These are phyloP conservation scores for Dolichotis patagonum DNA, from an alignment of 2,113 vertebrate genomes.

Conservation along the genomic window DNA sequence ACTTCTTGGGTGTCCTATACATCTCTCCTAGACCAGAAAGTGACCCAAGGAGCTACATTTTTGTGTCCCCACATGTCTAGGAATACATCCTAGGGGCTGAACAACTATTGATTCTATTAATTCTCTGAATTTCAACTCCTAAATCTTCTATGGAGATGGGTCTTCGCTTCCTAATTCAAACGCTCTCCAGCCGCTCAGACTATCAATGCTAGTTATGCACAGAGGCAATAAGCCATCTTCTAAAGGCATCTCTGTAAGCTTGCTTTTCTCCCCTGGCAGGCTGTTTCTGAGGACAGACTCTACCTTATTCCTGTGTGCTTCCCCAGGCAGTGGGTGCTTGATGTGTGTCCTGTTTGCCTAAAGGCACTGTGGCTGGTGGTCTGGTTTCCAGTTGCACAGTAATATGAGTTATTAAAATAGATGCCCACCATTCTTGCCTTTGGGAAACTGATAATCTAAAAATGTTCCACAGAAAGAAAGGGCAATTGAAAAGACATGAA, in stretches of 20 bases:
- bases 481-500: constrained; percentile 57
- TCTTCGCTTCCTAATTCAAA: background rate
- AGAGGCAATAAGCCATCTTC: background rate
- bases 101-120: background rate
- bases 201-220: background rate
- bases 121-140: background rate
- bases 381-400: constrained; percentile 18
- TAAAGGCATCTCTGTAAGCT: background rate
- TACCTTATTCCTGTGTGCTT: background rate
- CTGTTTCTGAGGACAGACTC: background rate
- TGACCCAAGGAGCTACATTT: background rate
- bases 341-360: background rate
- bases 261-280: background rate
- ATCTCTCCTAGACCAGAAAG: background rate
- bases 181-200: background rate
- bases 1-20: background rate
- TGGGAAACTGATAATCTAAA: constrained; percentile 55
- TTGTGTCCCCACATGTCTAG: background rate
- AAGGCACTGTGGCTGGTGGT: background rate
- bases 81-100: background rate
- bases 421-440: constrained; percentile 28
- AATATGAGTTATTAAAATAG: constrained; percentile 55
- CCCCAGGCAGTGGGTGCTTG: background rate
- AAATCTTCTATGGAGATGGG: background rate
- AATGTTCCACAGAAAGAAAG: constrained; percentile 56